These are phyloP conservation scores for Hydrochoerus hydrochaeris DNA, from an alignment of 2,113 vertebrate species.

Conservation along the genomic window DNA sequence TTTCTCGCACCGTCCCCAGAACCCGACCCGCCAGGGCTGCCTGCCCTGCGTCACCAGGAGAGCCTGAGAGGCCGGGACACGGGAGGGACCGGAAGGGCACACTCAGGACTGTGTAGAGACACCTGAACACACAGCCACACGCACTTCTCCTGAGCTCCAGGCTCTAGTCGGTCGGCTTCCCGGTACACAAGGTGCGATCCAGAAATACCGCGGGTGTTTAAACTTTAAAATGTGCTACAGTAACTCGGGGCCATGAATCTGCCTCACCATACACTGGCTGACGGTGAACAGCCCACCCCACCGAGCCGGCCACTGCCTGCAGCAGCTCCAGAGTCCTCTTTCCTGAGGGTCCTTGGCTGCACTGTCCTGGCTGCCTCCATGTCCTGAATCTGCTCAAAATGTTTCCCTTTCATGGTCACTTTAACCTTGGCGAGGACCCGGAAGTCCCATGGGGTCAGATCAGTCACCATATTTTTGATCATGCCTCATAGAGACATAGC, in stretches of 20 bases:
- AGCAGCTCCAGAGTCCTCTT: not conserved
- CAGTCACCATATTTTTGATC: not conserved
- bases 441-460: not conserved
- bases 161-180: accelerated
- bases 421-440: not conserved
- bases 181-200: not conserved
- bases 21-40: not conserved
- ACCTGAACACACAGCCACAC: accelerated
- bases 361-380: not conserved
- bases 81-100: not conserved
- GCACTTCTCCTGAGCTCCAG: not conserved
- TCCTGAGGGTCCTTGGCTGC: not conserved
- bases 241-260: not conserved
- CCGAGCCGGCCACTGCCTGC: not conserved
- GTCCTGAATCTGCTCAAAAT: not conserved
- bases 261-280: not conserved
- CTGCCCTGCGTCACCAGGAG: not conserved
- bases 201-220: accelerated
- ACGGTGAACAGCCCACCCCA: not conserved
- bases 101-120: accelerated
- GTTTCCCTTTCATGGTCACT: not conserved
- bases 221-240: not conserved
- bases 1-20: not conserved
- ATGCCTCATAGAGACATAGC: not conserved
- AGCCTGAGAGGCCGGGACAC: accelerated